These are phyloP conservation scores for Oryzaephilus surinamensis DNA, from an alignment of 1,140 invertebrate species.

Conservation along the genomic window DNA sequence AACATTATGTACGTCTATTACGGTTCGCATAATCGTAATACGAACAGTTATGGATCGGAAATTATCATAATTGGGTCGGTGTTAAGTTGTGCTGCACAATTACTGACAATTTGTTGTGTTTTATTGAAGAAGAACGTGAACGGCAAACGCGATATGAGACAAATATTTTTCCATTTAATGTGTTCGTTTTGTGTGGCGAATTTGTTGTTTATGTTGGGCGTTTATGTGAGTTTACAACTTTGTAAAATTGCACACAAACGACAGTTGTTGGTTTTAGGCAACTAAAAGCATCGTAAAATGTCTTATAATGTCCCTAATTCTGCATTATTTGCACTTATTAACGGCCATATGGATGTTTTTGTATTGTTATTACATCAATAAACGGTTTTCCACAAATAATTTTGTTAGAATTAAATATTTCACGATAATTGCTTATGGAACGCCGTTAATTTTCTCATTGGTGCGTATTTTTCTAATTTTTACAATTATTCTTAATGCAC, in stretches of 20 bases:
- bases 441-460: slow-evolving; percentile 6
- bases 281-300: slow-evolving; percentile 48
- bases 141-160: slow-evolving; percentile 26
- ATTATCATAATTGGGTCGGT: slow-evolving; percentile 33
- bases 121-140: slow-evolving; percentile 30
- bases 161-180: slow-evolving; percentile 34
- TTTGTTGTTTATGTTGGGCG: slow-evolving; percentile 40
- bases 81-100: slow-evolving; percentile 33
- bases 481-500: slow-evolving; percentile 4
- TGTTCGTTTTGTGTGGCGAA: slow-evolving; percentile 32
- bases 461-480: slow-evolving; percentile 6
- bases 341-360: slow-evolving; percentile 55
- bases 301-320: slow-evolving; percentile 48
- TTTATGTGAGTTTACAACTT: slow-evolving; percentile 35
- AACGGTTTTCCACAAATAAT: slow-evolving; percentile 25
- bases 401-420: slow-evolving; percentile 10
- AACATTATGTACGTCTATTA: slow-evolving; percentile 49
- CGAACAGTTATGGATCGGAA: slow-evolving; percentile 31
- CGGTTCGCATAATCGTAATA: slow-evolving; percentile 32
- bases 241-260: slow-evolving; percentile 3
- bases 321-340: slow-evolving; percentile 57
- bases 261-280: slow-evolving; percentile 38
- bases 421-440: slow-evolving; percentile 7
- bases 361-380: slow-evolving; percentile 38
- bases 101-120: slow-evolving; percentile 32